These are phyloP conservation scores for Amazona guildingii DNA, from an alignment of 2,113 vertebrate genomes.

Conservation along the genomic window DNA sequence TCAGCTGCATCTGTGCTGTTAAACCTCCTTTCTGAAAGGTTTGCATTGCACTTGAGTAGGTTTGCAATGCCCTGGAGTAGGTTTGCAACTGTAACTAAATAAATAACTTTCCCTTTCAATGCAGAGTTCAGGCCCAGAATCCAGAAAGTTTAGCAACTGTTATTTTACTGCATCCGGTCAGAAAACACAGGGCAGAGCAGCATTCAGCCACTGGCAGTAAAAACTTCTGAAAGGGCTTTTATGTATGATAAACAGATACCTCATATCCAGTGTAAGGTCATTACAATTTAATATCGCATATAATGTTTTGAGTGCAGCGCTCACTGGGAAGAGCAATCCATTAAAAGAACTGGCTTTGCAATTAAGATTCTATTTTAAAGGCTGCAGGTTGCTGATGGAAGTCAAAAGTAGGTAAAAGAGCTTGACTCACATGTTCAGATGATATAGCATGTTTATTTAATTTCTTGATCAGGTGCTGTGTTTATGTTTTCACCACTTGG, in stretches of 20 bases:
- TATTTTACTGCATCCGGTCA: background rate
- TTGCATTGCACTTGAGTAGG: background rate
- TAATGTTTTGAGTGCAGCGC: background rate
- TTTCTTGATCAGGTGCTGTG: background rate
- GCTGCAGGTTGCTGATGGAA: slow-evolving; percentile 4
- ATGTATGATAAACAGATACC: slow-evolving; percentile 18
- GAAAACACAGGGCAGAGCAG: background rate
- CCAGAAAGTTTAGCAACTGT: background rate
- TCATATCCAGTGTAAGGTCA: background rate
- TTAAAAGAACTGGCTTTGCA: slow-evolving; percentile 9
- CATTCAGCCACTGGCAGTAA: background rate
- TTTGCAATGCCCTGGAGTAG: background rate
- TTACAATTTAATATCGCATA: background rate
- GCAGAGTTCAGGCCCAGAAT: background rate
- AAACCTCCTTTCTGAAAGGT: background rate
- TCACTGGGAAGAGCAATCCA: background rate
- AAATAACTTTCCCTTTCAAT: background rate
- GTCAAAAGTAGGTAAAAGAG: slow-evolving; percentile 34
- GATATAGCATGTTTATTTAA: background rate
- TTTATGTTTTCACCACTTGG: background rate
- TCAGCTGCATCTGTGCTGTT: background rate
- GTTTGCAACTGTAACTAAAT: background rate
- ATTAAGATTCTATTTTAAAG: slow-evolving; percentile 30
- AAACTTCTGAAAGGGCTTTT: slow-evolving; percentile 19
- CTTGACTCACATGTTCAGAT: background rate